These are phyloP conservation scores for Micrasema longulum DNA, from an alignment of 1,140 invertebrate genomes.

Conservation along the genomic window DNA sequence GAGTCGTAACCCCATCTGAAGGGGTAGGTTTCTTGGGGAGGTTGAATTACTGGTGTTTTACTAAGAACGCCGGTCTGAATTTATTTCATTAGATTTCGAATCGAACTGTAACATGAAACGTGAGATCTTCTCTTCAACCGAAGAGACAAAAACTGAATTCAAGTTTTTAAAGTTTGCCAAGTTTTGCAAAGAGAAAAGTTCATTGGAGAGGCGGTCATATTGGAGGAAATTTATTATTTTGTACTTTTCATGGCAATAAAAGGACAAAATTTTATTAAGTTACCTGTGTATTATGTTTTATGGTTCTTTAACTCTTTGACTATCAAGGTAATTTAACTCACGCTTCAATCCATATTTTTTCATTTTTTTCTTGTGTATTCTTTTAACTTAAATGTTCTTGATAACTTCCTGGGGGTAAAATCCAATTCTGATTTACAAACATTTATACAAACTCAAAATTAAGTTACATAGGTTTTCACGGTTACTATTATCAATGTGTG, in stretches of 20 bases:
- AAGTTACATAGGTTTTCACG: too few relatives aligned
- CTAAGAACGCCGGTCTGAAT: conserved; percentile 43
- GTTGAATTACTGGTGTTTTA: conserved; percentile 41
- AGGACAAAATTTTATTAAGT: neutral
- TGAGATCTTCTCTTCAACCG: conserved; percentile 34
- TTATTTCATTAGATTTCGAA: conserved; percentile 51
- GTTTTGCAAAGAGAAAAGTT: conserved; percentile 13
- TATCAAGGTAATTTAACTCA: too few relatives aligned
- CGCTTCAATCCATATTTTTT: too few relatives aligned
- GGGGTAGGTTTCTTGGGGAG: conserved; percentile 24
- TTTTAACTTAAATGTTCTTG: too few relatives aligned
- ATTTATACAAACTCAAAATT: too few relatives aligned
- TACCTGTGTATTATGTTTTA: too few relatives aligned
- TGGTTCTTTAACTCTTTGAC: too few relatives aligned
- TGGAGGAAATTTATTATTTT: conserved; percentile 19
- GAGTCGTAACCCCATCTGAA: neutral
- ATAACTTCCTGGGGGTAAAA: too few relatives aligned
- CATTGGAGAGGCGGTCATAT: conserved; percentile 13
- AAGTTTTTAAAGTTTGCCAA: conserved; percentile 18
- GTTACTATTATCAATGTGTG: too few relatives aligned
- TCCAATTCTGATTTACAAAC: too few relatives aligned
- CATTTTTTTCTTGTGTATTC: too few relatives aligned
- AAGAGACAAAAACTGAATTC: conserved; percentile 17
- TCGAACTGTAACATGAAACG: conserved; percentile 40
- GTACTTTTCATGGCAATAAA: conserved; percentile 3